Evolutionary conservation across 2,113 vertebrate species (phyloP).

Genomic region (Protomyctophum bolini): DNA sequence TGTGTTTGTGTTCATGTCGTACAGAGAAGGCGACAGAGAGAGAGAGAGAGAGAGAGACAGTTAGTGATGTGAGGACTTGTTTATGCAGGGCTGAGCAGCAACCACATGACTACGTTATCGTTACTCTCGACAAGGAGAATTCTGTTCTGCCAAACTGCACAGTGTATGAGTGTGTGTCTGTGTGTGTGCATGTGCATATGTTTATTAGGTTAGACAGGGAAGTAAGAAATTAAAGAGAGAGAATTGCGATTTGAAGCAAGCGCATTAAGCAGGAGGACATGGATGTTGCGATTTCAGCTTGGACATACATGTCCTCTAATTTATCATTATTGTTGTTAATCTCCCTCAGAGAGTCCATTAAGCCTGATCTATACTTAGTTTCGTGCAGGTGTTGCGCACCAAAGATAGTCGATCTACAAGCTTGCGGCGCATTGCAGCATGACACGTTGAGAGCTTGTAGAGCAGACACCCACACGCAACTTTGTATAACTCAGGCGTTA

Average conservation of each 20-base stretch:
- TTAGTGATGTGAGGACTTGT: conserved; percentile 14
- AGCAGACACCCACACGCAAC: too few species aligned
- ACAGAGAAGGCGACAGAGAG: background rate
- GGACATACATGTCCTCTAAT: conserved; percentile 5
- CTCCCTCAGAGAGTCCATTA: conserved; percentile 18
- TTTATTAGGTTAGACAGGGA: background rate
- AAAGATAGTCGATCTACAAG: too few species aligned
- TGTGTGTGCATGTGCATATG: background rate
- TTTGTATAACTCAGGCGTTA: too few species aligned
- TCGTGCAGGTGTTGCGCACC: too few species aligned
- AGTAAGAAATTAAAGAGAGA: background rate
- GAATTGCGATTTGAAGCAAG: background rate
- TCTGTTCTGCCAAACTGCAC: background rate
- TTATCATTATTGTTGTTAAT: conserved; percentile 1
- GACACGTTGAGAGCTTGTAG: too few species aligned
- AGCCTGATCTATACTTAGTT: too few species aligned
- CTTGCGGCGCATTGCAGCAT: too few species aligned
- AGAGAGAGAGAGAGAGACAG: background rate
- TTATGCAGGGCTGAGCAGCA: conserved; percentile 22
- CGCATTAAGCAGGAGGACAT: conserved; percentile 6
- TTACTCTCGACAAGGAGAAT: conserved; percentile 1
- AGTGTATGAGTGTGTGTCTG: background rate
- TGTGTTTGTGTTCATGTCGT: background rate
- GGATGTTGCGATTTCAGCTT: background rate
- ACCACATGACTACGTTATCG: conserved; percentile 34